Percentiles rank a stretch among this genome's conserved stretches.
Evolutionary conservation across 2,888 invertebrate genomes (phyloP).

Genomic region (Aromia moschata): DNA sequence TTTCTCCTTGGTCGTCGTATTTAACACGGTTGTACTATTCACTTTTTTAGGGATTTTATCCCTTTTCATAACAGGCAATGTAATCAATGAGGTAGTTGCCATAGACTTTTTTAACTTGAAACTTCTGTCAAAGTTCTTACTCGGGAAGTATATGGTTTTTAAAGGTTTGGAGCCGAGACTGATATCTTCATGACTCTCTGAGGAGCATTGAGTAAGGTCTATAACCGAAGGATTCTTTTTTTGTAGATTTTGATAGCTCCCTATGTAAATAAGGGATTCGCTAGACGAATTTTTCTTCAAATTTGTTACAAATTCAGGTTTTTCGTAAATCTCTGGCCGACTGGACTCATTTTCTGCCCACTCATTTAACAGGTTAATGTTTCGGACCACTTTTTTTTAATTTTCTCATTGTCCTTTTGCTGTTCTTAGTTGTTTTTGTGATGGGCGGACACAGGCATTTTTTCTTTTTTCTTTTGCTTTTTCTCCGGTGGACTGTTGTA

Average conservation of each 20-base stretch:
- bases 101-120: constrained; percentile 20
- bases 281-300: constrained; percentile 24
- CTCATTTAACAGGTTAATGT: constrained; percentile 24
- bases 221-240: constrained; percentile 25
- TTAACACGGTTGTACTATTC: constrained; percentile 30
- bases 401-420: constrained; percentile 25
- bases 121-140: constrained; percentile 27
- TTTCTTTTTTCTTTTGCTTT: constrained; percentile 15
- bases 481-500: constrained; percentile 15
- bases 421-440: constrained; percentile 25
- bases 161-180: constrained; percentile 21
- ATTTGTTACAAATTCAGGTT: constrained; percentile 2
- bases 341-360: constrained; percentile 39
- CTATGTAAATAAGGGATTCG: constrained; percentile 35
- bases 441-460: constrained; percentile 23
- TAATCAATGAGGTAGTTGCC: constrained; percentile 30
- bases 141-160: constrained; percentile 34
- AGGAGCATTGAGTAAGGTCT: constrained; percentile 30
- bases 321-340: constrained; percentile 29
- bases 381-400: constrained; percentile 27
- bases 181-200: constrained; percentile 7
- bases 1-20: constrained; percentile 25
- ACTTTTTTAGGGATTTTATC: constrained; percentile 10
- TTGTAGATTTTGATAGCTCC: constrained; percentile 23
- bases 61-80: constrained; percentile 28